phyloP scores from a whole-genome alignment of 2,888 invertebrate species.

The Xanthorhoe designata region DNA sequence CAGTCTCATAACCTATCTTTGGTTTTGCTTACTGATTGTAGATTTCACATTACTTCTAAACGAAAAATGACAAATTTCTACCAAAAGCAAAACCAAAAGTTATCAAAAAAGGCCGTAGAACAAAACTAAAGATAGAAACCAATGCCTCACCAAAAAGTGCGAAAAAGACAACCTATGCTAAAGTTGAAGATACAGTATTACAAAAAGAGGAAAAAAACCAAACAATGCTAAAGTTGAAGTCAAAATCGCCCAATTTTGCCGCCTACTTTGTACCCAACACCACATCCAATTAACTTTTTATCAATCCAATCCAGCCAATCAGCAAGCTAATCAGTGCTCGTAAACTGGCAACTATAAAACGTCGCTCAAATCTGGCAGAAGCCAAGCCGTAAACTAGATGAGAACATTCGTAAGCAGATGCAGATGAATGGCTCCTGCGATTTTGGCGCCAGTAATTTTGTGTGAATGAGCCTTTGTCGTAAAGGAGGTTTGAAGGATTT shows the following conservation, averaged over 20 bases:
- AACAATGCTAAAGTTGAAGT: background rate
- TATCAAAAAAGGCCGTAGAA: too few species aligned
- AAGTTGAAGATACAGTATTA: too few species aligned
- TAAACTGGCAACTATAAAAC: slow-evolving; percentile 71
- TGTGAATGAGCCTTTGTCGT: slow-evolving; percentile 48
- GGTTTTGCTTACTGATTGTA: too few species aligned
- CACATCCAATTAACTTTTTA: slow-evolving; percentile 32
- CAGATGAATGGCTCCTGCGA: slow-evolving; percentile 62
- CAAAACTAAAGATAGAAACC: too few species aligned
- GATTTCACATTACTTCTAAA: too few species aligned
- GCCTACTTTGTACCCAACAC: background rate
- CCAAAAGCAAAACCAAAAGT: too few species aligned
- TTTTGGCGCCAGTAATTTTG: slow-evolving; percentile 58
- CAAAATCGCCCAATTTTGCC: background rate
- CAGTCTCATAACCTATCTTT: too few species aligned
- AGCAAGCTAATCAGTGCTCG: slow-evolving; percentile 61
- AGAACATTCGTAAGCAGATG: slow-evolving; percentile 66
- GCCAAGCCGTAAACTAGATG: slow-evolving; percentile 59
- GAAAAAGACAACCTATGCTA: too few species aligned
- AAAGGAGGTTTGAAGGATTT: slow-evolving; percentile 24
- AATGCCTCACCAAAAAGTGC: too few species aligned
- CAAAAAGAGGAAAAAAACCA: too few species aligned
- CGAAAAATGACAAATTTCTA: too few species aligned
- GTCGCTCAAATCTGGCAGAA: slow-evolving; percentile 55
- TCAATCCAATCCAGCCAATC: slow-evolving; percentile 42